These are phyloP conservation scores for Drosophila trichaetosa DNA, from an alignment of 2,888 invertebrate species.

Conservation along the genomic window DNA sequence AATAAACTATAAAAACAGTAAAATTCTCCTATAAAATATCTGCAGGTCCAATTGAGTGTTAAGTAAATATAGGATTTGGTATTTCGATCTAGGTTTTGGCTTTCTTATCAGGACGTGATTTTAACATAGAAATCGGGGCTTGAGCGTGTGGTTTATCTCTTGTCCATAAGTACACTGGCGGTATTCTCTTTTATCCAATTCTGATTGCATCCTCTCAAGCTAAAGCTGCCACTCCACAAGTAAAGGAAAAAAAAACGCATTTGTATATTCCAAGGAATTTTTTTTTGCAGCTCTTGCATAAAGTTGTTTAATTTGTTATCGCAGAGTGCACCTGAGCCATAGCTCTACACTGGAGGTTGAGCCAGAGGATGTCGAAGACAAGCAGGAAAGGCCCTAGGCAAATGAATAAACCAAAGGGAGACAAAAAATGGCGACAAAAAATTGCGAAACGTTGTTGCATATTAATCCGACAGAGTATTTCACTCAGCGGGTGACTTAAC, in stretches of 20 bases:
- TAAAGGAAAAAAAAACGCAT: conserved; percentile 18
- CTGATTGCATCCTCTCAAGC: conserved; percentile 17
- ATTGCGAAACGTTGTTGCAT: conserved; percentile 75
- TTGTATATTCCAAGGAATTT: conserved; percentile 17
- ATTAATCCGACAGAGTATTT: conserved; percentile 80
- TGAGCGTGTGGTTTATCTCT: not conserved
- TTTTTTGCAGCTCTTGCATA: conserved; percentile 58
- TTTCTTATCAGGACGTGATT: not conserved
- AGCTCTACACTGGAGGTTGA: conserved; percentile 25
- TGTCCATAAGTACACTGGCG: conserved; percentile 1
- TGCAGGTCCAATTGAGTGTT: not conserved
- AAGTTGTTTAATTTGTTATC: conserved; percentile 79
- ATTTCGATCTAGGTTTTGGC: not conserved
- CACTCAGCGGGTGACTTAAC: conserved; percentile 64
- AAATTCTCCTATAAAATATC: not conserved
- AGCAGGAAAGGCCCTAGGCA: conserved; percentile 50
- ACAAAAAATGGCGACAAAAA: conserved; percentile 58
- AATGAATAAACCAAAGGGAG: conserved; percentile 72
- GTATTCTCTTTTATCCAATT: conserved; percentile 10
- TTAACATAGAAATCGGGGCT: not conserved
- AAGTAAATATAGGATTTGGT: not conserved
- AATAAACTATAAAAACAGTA: not conserved
- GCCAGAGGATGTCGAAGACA: conserved; percentile 23
- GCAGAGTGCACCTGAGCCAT: conserved; percentile 74
- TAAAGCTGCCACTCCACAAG: conserved; percentile 8